Evolutionary conservation across 2,888 invertebrate genomes (phyloP), one percentile per base, ranked within the genome.

Genomic region (Drosophila austrosaltans): DNA sequence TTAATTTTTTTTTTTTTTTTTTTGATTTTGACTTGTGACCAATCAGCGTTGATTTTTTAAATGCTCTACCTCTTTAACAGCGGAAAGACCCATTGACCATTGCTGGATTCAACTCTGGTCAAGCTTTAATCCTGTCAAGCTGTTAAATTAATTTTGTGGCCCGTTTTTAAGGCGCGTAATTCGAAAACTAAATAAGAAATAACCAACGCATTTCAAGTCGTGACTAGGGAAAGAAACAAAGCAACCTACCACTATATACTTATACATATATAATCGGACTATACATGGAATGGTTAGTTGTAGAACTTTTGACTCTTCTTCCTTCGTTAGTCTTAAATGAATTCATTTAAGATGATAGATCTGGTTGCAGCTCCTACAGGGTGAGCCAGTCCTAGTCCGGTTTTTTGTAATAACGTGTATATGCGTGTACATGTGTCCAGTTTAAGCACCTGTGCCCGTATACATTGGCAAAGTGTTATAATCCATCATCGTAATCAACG

Each of bases 401-500:
- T 75, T 66, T 36, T 4, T 8, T 36, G 1, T 36, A 36, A 36
- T 36, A 36, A 8, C 8, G 30, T 30, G 6, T 30, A 8, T 36
- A 8, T 36, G 63, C 40, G 58, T 65, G 64, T 53, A 66, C 53
- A 61, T 60, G 64, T 59, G 42, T 71, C 20, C n/a, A 72, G 71
- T 57, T 22, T 28, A 44, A 60, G 72, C 68, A 74, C 67, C 39
- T 42, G 40, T 44, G 39, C 25, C 48, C 25, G 12, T 5, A 5
- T 25, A 22, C 48, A 48, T 48, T 72, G 72, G 66, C 71, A 89
- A 85, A 89, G 85, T 85, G 85, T 85, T 87, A 87, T 87, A 85
- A 85, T 85, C 85, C 85, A 85, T 85, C 85, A 85, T 83, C 79
- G 89, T 82, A 85, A 87, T 85, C 89, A 85, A 85, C 80, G 87